Evolutionary conservation across 1,140 invertebrate genomes (phyloP).

Genomic region (Neodiprion virginianus): DNA sequence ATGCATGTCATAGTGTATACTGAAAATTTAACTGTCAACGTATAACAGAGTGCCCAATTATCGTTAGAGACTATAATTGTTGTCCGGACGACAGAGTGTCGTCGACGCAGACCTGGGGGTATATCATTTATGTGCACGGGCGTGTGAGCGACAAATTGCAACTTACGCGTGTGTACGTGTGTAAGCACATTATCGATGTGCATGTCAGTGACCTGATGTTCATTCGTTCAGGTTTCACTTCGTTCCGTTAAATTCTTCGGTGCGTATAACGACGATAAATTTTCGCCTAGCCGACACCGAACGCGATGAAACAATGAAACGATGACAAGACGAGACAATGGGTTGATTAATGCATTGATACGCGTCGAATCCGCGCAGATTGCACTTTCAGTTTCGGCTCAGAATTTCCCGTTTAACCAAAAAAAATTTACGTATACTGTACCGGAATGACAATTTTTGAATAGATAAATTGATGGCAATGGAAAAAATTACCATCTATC

Average conservation of each 20-base stretch:
- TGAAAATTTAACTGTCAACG: no score
- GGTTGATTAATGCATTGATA: not conserved
- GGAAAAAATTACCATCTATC: no score
- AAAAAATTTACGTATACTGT: no score
- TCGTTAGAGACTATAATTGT: not conserved
- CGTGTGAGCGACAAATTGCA: constrained; percentile 14
- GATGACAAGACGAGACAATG: not conserved
- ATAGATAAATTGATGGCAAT: no score
- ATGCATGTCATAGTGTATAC: no score
- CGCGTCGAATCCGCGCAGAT: not conserved
- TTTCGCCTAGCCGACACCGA: constrained; percentile 15
- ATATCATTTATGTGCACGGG: not conserved
- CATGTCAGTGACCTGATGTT: constrained; percentile 33
- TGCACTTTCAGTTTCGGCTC: constrained; percentile 13
- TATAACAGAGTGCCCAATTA: not conserved
- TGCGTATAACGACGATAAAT: not conserved
- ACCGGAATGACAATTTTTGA: no score
- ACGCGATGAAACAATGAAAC: constrained; percentile 38
- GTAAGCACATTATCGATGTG: not conserved
- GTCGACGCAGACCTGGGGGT: not conserved
- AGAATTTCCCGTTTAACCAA: no score
- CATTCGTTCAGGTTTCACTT: constrained; percentile 26
- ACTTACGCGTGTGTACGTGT: constrained; percentile 9
- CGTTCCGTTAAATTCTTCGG: constrained; percentile 5
- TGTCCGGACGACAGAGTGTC: not conserved